Percentiles rank a stretch among this genome's conserved stretches.
phyloP scores from a whole-genome alignment of 1,140 invertebrate genomes.

The Hyphantria cunea region DNA sequence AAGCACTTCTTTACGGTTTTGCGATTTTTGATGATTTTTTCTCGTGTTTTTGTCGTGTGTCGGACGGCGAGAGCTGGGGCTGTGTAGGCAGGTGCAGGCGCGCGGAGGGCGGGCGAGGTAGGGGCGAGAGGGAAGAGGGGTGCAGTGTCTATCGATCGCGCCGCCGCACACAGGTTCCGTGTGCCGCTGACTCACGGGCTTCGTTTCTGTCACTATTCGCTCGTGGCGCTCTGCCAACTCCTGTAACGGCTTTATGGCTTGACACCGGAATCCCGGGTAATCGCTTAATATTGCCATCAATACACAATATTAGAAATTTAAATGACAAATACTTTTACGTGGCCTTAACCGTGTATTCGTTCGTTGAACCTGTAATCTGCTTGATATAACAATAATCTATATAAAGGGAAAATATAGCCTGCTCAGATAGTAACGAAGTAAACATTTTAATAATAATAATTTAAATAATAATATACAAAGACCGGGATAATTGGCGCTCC shows the following conservation, averaged over 20 bases:
- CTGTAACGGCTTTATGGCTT: conserved; percentile 52
- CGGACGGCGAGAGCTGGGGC: conserved; percentile 42
- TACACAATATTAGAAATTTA: neutral
- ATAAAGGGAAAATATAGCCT: too few relatives aligned
- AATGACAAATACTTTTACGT: conserved; percentile 10
- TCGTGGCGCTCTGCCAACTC: conserved; percentile 65
- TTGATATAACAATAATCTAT: too few relatives aligned
- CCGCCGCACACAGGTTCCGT: conserved; percentile 59
- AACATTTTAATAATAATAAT: too few relatives aligned
- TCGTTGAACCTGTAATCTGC: too few relatives aligned
- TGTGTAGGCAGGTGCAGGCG: conserved; percentile 47
- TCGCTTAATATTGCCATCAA: conserved; percentile 47
- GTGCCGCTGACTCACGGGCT: conserved; percentile 67
- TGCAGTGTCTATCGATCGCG: conserved; percentile 70
- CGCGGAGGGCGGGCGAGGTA: conserved; percentile 34
- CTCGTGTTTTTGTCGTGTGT: conserved; percentile 37
- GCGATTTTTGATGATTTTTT: conserved; percentile 41
- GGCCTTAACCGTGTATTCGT: neutral
- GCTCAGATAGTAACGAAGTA: too few relatives aligned
- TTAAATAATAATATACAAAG: too few relatives aligned
- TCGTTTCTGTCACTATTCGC: conserved; percentile 47
- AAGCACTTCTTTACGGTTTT: conserved; percentile 44
- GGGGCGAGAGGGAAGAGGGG: conserved; percentile 40
- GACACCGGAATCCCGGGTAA: conserved; percentile 48
- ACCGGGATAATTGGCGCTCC: too few relatives aligned